These are phyloP conservation scores for Philaenus spumarius DNA, from an alignment of 1,140 invertebrate species.

Conservation along the genomic window DNA sequence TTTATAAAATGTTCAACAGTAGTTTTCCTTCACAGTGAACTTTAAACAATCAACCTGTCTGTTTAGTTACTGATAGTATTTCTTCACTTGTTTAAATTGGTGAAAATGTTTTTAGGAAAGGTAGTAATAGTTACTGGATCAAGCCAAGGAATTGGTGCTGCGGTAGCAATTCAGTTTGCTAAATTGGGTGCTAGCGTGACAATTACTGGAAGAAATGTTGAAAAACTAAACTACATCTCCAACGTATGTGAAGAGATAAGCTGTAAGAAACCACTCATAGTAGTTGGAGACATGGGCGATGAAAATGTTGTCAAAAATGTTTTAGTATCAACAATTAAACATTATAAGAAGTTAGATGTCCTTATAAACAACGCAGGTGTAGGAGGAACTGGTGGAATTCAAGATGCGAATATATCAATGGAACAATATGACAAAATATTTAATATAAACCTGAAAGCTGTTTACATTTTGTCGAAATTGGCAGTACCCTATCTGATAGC, in stretches of 20 bases:
- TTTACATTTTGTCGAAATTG: conserved; percentile 77
- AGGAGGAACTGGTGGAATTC: conserved; percentile 70
- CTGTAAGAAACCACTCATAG: conserved; percentile 39
- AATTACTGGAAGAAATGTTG: conserved; percentile 20
- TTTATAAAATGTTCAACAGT: no score
- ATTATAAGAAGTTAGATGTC: conserved; percentile 66
- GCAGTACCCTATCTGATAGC: conserved; percentile 73
- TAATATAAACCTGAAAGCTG: conserved; percentile 73
- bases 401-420: conserved; percentile 71
- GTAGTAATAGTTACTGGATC: no score
- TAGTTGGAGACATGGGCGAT: conserved; percentile 64
- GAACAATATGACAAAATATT: conserved; percentile 78
- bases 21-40: no score
- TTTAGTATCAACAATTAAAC: conserved; percentile 57
- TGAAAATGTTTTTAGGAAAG: no score
- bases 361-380: conserved; percentile 86
- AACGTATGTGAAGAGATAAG: conserved; percentile 31
- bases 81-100: no score
- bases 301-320: conserved; percentile 66
- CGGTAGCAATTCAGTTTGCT: conserved; percentile 7
- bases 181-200: conserved; percentile 13
- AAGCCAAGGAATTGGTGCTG: no score
- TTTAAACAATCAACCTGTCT: no score
- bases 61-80: no score
- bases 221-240: conserved; percentile 38